Conservation (phyloP, 2,888 invertebrate species). For the Ennomos quercinarius region DNA sequence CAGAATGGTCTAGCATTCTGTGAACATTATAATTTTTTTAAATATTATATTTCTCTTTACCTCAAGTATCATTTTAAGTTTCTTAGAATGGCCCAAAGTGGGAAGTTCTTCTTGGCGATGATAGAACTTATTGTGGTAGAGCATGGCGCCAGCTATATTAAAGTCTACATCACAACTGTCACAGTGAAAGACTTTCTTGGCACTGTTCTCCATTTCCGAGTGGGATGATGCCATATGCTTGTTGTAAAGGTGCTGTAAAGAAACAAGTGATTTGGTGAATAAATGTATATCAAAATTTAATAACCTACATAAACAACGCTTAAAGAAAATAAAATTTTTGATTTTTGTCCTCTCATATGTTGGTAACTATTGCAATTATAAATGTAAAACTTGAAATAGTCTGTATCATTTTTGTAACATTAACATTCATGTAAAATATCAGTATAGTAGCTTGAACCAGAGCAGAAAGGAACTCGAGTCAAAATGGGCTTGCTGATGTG, state of each 20-base stretch:
- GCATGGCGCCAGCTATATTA: constrained; percentile 81
- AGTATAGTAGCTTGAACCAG: too few relatives aligned
- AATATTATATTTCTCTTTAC: constrained; percentile 44
- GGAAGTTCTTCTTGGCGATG: constrained; percentile 76
- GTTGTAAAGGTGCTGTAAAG: constrained; percentile 84
- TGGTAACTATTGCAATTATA: too few relatives aligned
- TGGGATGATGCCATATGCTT: constrained; percentile 84
- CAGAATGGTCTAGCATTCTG: too few relatives aligned
- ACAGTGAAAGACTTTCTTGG: constrained; percentile 71
- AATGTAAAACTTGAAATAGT: too few relatives aligned
- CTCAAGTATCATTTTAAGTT: constrained; percentile 66
- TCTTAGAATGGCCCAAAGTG: constrained; percentile 72
- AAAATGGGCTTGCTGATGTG: too few relatives aligned
- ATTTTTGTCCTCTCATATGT: too few relatives aligned
- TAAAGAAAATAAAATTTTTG: too few relatives aligned
- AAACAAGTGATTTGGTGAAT: constrained; percentile 9
- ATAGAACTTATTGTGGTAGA: constrained; percentile 84
- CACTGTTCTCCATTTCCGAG: constrained; percentile 47
- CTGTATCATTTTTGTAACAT: too few relatives aligned
- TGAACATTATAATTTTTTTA: not conserved
- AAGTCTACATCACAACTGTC: constrained; percentile 85
- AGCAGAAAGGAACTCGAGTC: too few relatives aligned
- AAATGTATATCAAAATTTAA: not conserved
- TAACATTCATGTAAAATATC: too few relatives aligned
- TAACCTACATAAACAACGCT: too few relatives aligned